A percentile compares a stretch with the other conserved stretches of the same genome.
Evolutionary conservation across 2,113 vertebrate species (phyloP).

Genomic region (Nanorana parkeri): DNA sequence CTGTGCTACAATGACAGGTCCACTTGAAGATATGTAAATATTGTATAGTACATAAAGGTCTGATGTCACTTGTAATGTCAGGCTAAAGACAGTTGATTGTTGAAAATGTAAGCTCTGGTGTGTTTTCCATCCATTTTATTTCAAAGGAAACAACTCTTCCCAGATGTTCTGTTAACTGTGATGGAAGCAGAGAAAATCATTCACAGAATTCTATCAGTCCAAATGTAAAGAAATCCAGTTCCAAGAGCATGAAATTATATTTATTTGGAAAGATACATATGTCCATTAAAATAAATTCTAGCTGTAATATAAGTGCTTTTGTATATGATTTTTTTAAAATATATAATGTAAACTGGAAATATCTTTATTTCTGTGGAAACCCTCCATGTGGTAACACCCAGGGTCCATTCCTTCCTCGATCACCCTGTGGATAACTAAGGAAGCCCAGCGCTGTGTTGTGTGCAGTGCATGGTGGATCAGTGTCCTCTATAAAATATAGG

Average conservation of each 20-base stretch:
- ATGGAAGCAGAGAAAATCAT: not conserved
- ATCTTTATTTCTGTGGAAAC: no score
- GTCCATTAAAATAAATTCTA: slow-evolving; percentile 39
- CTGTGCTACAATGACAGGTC: no score
- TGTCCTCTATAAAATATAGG: no score
- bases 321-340: not conserved
- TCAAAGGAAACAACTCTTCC: not conserved
- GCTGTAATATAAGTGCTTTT: slow-evolving; percentile 15
- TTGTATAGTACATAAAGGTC: slow-evolving; percentile 25
- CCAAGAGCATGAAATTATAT: slow-evolving; percentile 38
- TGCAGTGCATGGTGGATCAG: no score
- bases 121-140: slow-evolving; percentile 36
- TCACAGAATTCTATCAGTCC: slow-evolving; percentile 6
- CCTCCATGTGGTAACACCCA: no score
- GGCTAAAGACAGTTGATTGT: not conserved
- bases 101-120: not conserved
- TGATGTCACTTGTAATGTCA: not conserved
- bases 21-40: slow-evolving; percentile 28
- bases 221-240: slow-evolving; percentile 21
- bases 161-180: slow-evolving; percentile 30
- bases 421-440: no score
- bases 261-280: slow-evolving; percentile 32
- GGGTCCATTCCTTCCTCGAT: no score
- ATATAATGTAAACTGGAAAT: not conserved
- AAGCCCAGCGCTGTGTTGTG: no score